Base-by-base conservation (phyloP, 2,888 invertebrate genomes). In the Cistogaster globosa region DNA sequence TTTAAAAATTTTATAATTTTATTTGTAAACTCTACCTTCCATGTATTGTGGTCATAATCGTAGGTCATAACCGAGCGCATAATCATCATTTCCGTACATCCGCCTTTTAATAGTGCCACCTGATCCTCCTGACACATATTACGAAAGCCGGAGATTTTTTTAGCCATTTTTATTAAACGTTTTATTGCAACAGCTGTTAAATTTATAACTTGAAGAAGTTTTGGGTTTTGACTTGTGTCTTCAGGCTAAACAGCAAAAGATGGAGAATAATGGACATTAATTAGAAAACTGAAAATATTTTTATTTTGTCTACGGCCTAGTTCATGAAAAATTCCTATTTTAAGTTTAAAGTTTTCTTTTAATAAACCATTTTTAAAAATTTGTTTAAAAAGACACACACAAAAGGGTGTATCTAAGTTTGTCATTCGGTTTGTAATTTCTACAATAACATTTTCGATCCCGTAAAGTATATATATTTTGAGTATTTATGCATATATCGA, bases 41-140 rank as follows among this genome's bases (percentile, higher is more conserved):
- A 99, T 68, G 96, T 96, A 89, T 97, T 96, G 88, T 96, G 95
- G 88, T 97, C 97, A 58, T 90, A 89, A 90, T 98, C 98, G 90
- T 98, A 99, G 63, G 97, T 97, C 94, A 97, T 96, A 0, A 97
- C 97, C 87, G 98, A 98, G 16, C 98, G 94, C 71, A 99, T 94
- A 80, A 99, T 96, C 95, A 99, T 96, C 95, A 99, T 97, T 93
- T 99, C 99, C 65, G 98, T 98, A 90, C 98, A 98, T 1, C 98
- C 98, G 0, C 98, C 98, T 89, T 93, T 93, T 6, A 93, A 88
- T 55, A 93, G 87, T 22, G 96, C 95, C 72, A 97, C 95, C 93
- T 99, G 98, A 92, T 99, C 98, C 88, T 97, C 97, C 90, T 98
- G 97, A 90, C 97, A 97, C 95, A 99, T 96, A 89, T 96, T 96